A percentile compares a stretch with the other conserved stretches of the same genome.
These are phyloP conservation scores for Lytechinus pictus DNA, from an alignment of 35 echinoderm and acorn worm genomes.

Conservation along the genomic window DNA sequence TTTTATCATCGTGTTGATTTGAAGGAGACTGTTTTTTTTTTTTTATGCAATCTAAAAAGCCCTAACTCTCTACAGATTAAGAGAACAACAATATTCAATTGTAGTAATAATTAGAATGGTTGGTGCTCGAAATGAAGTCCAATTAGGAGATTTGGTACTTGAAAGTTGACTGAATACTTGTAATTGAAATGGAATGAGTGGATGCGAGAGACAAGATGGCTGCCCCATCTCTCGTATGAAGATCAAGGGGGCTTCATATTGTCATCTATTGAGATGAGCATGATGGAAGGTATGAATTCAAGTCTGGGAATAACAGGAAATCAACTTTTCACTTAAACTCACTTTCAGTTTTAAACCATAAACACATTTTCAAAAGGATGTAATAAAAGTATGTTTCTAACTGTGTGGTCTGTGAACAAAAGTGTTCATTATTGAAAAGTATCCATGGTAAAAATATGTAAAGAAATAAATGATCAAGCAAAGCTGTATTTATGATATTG, in stretches of 20 bases:
- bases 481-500: too few species aligned
- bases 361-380: too few species aligned
- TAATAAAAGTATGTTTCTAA: too few species aligned
- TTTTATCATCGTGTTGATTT: not conserved
- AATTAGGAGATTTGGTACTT: constrained; percentile 3
- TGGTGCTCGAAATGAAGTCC: not conserved
- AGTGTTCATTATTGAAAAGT: too few species aligned
- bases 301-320: not conserved
- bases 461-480: too few species aligned
- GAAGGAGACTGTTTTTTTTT: not conserved
- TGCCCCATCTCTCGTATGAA: not conserved
- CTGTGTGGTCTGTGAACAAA: too few species aligned
- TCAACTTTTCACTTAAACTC: too few species aligned
- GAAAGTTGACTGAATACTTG: not conserved
- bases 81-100: not conserved
- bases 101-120: not conserved
- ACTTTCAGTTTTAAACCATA: too few species aligned
- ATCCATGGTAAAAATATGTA: too few species aligned
- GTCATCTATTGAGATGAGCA: not conserved
- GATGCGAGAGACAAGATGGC: not conserved
- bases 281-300: not conserved
- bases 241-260: not conserved
- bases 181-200: not conserved
- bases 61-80: not conserved
- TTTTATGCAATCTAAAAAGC: too few species aligned